phyloP scores from a whole-genome alignment of 2,113 vertebrate species.

The Gopherus evgoodei region DNA sequence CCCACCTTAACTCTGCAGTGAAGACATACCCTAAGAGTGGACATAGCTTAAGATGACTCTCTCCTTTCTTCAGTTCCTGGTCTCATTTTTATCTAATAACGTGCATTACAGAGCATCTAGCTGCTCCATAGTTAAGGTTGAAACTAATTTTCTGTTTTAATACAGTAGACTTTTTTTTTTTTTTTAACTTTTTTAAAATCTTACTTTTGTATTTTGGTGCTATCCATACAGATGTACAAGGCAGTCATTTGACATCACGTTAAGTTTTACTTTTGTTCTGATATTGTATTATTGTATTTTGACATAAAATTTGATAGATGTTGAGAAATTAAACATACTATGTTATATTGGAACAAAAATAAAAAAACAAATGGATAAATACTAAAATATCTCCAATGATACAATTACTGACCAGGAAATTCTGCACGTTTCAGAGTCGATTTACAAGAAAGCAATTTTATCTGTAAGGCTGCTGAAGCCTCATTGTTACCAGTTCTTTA shows the following conservation, averaged over 20 bases:
- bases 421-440: background rate
- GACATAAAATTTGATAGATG: background rate
- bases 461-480: background rate
- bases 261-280: background rate
- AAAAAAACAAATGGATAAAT: background rate
- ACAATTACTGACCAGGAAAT: background rate
- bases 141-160: constrained; percentile 26
- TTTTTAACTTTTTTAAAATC: background rate
- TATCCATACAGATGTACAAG: background rate
- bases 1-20: background rate
- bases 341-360: background rate
- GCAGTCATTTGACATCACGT: background rate
- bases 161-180: background rate
- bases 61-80: background rate
- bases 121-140: background rate
- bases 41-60: background rate
- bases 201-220: background rate
- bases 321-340: background rate
- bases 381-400: constrained; percentile 2
- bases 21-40: background rate
- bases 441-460: constrained; percentile 26
- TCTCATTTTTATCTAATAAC: background rate
- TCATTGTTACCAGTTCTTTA: background rate
- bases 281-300: background rate
- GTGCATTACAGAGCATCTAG: background rate